Evolutionary conservation across 2,797 vertebrate species (phyloP).

Genomic region (Hippoglossus hippoglossus): DNA sequence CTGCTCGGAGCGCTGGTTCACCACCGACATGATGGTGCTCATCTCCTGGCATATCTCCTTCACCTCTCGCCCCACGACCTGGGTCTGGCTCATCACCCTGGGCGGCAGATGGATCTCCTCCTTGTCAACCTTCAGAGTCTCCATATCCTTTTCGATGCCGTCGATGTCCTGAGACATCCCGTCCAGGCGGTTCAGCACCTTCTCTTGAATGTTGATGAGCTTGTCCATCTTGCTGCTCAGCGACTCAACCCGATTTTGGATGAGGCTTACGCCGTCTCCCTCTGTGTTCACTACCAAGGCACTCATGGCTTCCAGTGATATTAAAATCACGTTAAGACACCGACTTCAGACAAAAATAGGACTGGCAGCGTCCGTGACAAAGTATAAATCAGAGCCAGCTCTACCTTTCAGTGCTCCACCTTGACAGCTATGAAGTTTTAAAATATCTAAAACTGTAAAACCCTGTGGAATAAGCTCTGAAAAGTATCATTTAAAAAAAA

Average conservation of each 20-base stretch:
- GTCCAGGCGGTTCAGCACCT: constrained; percentile 88
- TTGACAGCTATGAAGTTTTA: constrained; percentile 9
- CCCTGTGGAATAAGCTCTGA: constrained; percentile 15
- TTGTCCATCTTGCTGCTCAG: constrained; percentile 91
- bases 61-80: constrained; percentile 79
- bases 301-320: constrained; percentile 72
- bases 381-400: constrained; percentile 70
- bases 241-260: constrained; percentile 87
- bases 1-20: constrained; percentile 88
- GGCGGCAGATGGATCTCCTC: constrained; percentile 79
- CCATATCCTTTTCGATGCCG: constrained; percentile 86
- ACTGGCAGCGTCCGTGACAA: constrained; percentile 51
- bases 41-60: constrained; percentile 88
- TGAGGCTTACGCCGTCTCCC: constrained; percentile 68
- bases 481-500: constrained; percentile 6
- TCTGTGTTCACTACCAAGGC: constrained; percentile 72
- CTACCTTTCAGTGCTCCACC: constrained; percentile 49
- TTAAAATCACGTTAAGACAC: constrained; percentile 59
- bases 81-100: constrained; percentile 56
- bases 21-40: constrained; percentile 86
- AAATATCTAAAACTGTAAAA: constrained; percentile 17
- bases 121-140: constrained; percentile 85
- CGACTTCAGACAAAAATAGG: constrained; percentile 49
- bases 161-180: constrained; percentile 88
- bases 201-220: constrained; percentile 88